Conservation (phyloP, 2,113 vertebrate species). For the Leiothrix lutea region DNA sequence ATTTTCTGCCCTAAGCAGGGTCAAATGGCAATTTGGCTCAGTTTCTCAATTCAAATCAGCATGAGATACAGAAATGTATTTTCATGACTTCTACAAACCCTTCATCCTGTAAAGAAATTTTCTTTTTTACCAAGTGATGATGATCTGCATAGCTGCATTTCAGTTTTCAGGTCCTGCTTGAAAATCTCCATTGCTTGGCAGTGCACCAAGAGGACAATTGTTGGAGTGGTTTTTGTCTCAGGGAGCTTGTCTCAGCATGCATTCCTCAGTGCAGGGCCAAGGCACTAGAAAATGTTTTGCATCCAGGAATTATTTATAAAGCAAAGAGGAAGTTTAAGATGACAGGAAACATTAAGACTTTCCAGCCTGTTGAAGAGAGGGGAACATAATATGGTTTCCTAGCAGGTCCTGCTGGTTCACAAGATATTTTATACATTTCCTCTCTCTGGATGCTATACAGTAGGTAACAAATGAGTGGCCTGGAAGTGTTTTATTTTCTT, state of each 20-base stretch:
- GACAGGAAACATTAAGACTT: slow-evolving; percentile 37
- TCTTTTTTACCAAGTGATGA: background rate
- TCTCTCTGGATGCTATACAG: background rate
- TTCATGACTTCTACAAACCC: background rate
- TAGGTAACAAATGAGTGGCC: background rate
- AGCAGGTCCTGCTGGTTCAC: background rate
- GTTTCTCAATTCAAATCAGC: background rate
- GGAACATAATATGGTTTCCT: background rate
- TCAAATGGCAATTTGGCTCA: background rate
- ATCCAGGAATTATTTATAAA: slow-evolving; percentile 48
- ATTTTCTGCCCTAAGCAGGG: background rate
- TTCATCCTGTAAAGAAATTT: background rate
- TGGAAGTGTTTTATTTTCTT: background rate
- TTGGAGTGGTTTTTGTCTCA: background rate
- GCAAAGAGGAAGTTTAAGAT: slow-evolving; percentile 13
- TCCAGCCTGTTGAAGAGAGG: background rate
- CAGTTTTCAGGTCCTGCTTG: background rate
- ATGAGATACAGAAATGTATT: background rate
- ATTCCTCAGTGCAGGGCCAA: background rate
- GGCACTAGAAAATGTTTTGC: slow-evolving; percentile 14
- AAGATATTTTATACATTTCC: background rate
- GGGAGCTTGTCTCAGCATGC: background rate
- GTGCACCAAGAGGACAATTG: background rate
- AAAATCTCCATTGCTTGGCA: background rate
- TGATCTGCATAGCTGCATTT: background rate